Evolutionary conservation across 2,113 vertebrate genomes (phyloP).

Genomic region (Alaudala cheleensis): DNA sequence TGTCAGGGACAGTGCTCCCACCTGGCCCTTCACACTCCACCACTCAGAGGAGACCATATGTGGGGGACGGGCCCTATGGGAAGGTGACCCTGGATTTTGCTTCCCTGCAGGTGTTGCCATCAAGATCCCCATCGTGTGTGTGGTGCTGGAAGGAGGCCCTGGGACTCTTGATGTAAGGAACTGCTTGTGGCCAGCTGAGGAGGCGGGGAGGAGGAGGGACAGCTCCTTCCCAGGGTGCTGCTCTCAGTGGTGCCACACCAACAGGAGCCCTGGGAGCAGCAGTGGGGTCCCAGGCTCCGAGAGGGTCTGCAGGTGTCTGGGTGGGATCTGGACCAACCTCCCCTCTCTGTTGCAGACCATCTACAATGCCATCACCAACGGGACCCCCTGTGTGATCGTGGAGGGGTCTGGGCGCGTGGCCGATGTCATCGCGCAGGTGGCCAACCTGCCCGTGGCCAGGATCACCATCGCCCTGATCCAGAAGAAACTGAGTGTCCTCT

Average conservation of each 20-base stretch:
- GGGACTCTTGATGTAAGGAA: conserved; percentile 90
- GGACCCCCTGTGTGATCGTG: conserved; percentile 90
- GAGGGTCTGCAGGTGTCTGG: not conserved
- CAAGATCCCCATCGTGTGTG: conserved; percentile 91
- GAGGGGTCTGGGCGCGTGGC: conserved; percentile 93
- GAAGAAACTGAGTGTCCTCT: conserved; percentile 80
- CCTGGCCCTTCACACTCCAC: not conserved
- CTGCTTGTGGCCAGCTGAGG: not conserved
- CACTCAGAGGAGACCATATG: fast-evolving
- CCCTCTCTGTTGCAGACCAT: conserved; percentile 79
- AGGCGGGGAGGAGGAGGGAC: not conserved
- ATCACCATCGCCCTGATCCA: conserved; percentile 83
- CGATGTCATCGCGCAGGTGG: conserved; percentile 89
- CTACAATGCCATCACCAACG: conserved; percentile 85
- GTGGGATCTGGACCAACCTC: not conserved
- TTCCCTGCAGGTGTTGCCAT: conserved; percentile 72
- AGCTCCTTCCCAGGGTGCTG: not conserved
- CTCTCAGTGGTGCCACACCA: fast-evolving
- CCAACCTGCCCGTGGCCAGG: conserved; percentile 71
- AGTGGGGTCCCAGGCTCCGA: not conserved
- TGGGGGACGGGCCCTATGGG: fast-evolving
- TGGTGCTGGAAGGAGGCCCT: conserved; percentile 92
- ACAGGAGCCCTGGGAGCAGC: not conserved
- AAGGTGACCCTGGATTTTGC: not conserved
- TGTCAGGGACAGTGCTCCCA: not conserved